These are phyloP conservation scores for Burhinus bistriatus DNA, from an alignment of 2,113 vertebrate species.

Conservation along the genomic window DNA sequence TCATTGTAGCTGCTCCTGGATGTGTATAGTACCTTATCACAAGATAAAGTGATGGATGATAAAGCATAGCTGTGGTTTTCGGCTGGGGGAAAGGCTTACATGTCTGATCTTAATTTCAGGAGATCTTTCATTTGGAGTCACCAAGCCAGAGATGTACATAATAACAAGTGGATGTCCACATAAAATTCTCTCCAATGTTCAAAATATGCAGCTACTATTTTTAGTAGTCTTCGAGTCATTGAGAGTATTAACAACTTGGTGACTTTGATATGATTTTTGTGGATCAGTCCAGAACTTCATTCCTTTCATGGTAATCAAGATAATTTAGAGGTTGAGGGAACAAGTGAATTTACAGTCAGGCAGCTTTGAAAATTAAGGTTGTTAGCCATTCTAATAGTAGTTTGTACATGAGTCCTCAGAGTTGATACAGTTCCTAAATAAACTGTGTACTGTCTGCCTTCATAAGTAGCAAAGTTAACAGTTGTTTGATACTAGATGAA, in stretches of 20 bases:
- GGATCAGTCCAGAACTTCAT: not conserved
- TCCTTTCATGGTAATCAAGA: not conserved
- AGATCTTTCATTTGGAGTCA: not conserved
- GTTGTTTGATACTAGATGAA: not conserved
- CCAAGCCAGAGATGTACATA: not conserved
- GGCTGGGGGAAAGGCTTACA: not conserved
- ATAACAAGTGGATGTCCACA: not conserved
- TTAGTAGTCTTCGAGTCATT: not conserved
- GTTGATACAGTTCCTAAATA: not conserved
- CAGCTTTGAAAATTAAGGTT: not conserved
- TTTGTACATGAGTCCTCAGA: not conserved
- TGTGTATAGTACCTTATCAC: not conserved
- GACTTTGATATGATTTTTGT: not conserved
- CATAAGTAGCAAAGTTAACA: not conserved
- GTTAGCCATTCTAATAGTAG: not conserved
- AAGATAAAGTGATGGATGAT: not conserved
- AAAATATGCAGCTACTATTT: not conserved
- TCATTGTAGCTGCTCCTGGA: not conserved
- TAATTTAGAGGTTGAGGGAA: not conserved
- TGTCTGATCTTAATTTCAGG: not conserved
- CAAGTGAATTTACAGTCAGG: not conserved
- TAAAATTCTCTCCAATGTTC: not conserved
- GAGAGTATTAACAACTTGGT: not conserved
- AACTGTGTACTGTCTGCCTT: not conserved
- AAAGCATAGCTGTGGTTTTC: not conserved